Evolutionary conservation across 2,888 invertebrate species (phyloP), one percentile per base, ranked within the genome.

Genomic region (Drosophila paranaensis): DNA sequence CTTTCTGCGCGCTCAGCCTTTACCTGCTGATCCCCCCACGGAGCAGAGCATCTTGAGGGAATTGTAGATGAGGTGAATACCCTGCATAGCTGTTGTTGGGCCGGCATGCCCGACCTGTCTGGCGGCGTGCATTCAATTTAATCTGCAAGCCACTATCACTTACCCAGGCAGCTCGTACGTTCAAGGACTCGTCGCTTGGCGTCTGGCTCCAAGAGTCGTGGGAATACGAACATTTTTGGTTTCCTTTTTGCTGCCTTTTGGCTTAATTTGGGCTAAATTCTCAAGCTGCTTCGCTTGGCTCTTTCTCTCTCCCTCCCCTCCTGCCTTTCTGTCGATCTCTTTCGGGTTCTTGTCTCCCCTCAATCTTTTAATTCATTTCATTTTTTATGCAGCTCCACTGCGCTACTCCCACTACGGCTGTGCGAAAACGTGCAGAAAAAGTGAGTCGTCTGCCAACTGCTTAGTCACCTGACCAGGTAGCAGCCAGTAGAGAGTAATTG

Each of bases 121-220:
- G 60, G 66, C 79, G 79, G 46, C 48, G 71, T 63, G 71, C 73
- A 71, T 46, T 60, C 56, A 37, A 62, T 74, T 74, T 69, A 79
- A 77, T 70, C 76, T 42, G 40, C 25, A 13, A 39, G 43, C 55
- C 40, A 62, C 60, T 74, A 75, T 79, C 75, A 78, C 40, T 74
- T 63, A 54, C 77, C 54, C 30, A 16, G 30, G 55, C 33, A 54
- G 48, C 46, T 60, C 74, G 70, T 13, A 62, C 35, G 53, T 73
- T 77, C 74, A 81, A 81, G 81, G 81, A 81, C 83, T 81, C 53
- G 42, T 58, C 35, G 73, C 42, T 45, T 81, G 74, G 76, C 72
- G 81, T 82, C 79, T 79, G 79, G 74, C 77, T 57, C 64, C 77
- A 81, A 77, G 81, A 81, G 83, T 68, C 81, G 81, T 81, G 81